phyloP scores from a whole-genome alignment of 2,888 invertebrate species.

The Onthophagus sagittarius region DNA sequence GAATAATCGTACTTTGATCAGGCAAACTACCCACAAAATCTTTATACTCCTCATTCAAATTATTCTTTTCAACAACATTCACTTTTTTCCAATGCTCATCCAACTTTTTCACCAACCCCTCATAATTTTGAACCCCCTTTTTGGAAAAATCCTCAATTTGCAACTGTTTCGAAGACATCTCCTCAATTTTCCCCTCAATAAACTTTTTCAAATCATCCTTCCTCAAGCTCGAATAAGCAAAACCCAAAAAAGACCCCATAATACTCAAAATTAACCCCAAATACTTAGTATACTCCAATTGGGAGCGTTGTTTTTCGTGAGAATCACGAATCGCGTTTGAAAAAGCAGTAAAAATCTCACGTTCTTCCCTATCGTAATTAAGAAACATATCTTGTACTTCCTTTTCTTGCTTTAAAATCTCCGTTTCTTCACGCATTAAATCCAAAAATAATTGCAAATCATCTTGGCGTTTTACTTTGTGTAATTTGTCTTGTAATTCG shows the following conservation, averaged over 20 bases:
- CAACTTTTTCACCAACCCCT: too few species aligned
- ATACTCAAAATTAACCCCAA: conserved; percentile 54
- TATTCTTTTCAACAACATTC: background rate
- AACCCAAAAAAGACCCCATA: conserved; percentile 43
- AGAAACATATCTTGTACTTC: conserved; percentile 59
- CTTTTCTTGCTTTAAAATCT: conserved; percentile 61
- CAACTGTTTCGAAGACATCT: background rate
- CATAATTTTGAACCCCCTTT: background rate
- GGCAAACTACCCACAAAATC: background rate
- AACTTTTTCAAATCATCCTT: conserved; percentile 43
- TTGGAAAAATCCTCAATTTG: background rate
- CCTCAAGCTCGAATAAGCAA: conserved; percentile 39
- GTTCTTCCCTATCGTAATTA: conserved; percentile 67
- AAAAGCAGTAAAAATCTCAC: conserved; percentile 68
- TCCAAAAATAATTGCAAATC: conserved; percentile 63
- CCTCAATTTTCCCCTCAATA: conserved; percentile 32
- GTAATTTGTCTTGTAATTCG: conserved; percentile 70
- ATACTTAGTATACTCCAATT: conserved; percentile 80
- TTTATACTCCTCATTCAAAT: background rate
- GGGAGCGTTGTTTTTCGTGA: conserved; percentile 78
- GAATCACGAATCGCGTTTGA: conserved; percentile 74
- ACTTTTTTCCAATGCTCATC: too few species aligned
- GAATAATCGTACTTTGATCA: background rate
- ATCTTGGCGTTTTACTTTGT: conserved; percentile 72
- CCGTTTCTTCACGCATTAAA: conserved; percentile 67